Base-by-base conservation (phyloP, 2,888 invertebrate genomes). In the Lordiphosa andalusiaca region DNA sequence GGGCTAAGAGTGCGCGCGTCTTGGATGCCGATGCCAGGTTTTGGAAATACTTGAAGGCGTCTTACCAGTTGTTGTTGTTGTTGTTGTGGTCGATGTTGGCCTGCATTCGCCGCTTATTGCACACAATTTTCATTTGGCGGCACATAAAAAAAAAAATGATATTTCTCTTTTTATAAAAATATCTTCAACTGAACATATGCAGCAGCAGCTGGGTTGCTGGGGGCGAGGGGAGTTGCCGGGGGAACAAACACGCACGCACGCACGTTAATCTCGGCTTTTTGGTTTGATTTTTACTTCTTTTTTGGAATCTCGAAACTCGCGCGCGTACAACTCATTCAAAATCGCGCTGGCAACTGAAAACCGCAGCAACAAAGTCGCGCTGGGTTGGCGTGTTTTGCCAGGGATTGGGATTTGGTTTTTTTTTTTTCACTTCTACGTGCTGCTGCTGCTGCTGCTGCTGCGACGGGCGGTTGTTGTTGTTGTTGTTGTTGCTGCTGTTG, bases 301-400 rank as follows among this genome's bases (percentile, higher is more conserved):
- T 12, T 46, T 13, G 42, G 39, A 19, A 47, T 13, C 39, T 12
- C 9, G 19, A 67, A 69, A 62, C 55, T 71, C 67, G 65, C 71
- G 67, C 83, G 82, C 84, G 83, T 86, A 76, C 86, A 84, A 77
- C 78, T 85, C 88, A 87, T 82, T 87, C 89, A 88, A 84, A 88
- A 87, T 87, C 89, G 85, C 88, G 88, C 81, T 87, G 86, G 87
- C 85, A 87, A 88, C 88, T 88, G 80, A 88, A 88, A 86, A 73
- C 72, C 69, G 71, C 70, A 81, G 76, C 84, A 83, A 85, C 76
- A 84, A 81, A 78, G 84, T 84, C 71, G 69, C 68, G 71, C 54
- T 80, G 74, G 70, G 83, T 75, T 73, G 67, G 80, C 83, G 69
- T 81, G 82, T 71, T 78, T 73, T 62, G 78, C 81, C 81, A 73